Conservation (phyloP, 1,140 invertebrate species). For the Drosophila tristis region DNA sequence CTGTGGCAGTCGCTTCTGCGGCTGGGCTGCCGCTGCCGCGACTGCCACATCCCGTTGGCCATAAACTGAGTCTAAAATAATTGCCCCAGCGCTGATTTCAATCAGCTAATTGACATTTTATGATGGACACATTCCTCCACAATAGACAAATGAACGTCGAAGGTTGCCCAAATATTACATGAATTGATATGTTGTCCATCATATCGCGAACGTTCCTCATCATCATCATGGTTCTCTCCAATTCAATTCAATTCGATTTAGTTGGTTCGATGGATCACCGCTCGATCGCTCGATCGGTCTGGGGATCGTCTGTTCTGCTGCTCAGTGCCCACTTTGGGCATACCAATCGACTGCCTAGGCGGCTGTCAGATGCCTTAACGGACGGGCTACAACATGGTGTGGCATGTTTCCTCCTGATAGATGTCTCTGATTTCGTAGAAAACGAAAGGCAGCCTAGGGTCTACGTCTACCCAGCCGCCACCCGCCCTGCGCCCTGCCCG, state of each 20-base stretch:
- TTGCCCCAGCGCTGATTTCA: conserved; percentile 65
- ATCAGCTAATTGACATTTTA: conserved; percentile 81
- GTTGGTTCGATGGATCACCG: conserved; percentile 21
- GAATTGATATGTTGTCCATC: conserved; percentile 48
- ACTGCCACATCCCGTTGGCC: conserved; percentile 52
- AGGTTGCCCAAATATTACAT: conserved; percentile 35
- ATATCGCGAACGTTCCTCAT: conserved; percentile 21
- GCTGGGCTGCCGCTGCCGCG: not conserved
- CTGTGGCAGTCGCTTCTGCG: not conserved
- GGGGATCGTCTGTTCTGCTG: conserved; percentile 3
- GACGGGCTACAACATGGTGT: conserved; percentile 63
- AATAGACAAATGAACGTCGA: conserved; percentile 45
- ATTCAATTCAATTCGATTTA: conserved; percentile 33
- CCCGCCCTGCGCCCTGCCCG: conserved; percentile 2
- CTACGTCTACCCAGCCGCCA: not conserved
- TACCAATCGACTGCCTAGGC: conserved; percentile 70
- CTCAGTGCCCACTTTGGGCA: conserved; percentile 62
- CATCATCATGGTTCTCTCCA: conserved; percentile 2
- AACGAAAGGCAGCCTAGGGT: conserved; percentile 55
- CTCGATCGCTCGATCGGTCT: conserved; percentile 5
- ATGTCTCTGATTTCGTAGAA: conserved; percentile 76
- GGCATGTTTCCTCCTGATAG: conserved; percentile 65
- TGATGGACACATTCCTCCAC: conserved; percentile 57
- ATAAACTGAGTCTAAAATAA: conserved; percentile 71
- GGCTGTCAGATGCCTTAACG: conserved; percentile 76